A percentile compares a stretch with the other conserved stretches of the same genome.
Conservation (phyloP, 2,888 invertebrate species). For the Taphrorychus bicolor region DNA sequence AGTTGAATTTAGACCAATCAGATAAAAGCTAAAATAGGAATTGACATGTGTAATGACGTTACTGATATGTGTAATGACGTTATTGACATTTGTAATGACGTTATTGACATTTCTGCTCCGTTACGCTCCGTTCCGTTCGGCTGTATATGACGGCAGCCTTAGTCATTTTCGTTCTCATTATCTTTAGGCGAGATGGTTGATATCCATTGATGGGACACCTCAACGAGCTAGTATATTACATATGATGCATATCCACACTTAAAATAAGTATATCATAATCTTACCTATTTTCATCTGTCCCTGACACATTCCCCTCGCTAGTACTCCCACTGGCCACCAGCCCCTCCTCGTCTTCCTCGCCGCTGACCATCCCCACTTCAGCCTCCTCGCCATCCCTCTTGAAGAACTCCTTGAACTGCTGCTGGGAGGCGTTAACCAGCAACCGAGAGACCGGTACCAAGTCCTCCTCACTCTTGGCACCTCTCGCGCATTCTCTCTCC, state of each 20-base stretch:
- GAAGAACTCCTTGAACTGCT: conserved; percentile 72
- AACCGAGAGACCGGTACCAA: conserved; percentile 80
- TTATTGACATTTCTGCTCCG: too few relatives aligned
- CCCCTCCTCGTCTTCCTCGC: conserved; percentile 80
- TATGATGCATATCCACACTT: not conserved
- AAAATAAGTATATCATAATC: not conserved
- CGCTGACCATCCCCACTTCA: conserved; percentile 58
- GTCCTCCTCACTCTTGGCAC: conserved; percentile 64
- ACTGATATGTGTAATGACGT: too few relatives aligned
- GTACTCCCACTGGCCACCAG: conserved; percentile 79
- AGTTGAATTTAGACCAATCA: too few relatives aligned
- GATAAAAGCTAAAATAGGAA: too few relatives aligned
- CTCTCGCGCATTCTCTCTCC: conserved; percentile 7
- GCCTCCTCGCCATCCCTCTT: conserved; percentile 63
- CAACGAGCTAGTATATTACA: too few relatives aligned
- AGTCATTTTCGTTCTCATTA: too few relatives aligned
- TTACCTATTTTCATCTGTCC: conserved; percentile 80
- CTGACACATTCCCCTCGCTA: conserved; percentile 83
- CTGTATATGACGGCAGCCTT: too few relatives aligned
- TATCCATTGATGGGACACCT: too few relatives aligned
- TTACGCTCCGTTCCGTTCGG: too few relatives aligned
- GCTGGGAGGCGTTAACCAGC: conserved; percentile 74
- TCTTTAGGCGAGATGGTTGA: too few relatives aligned
- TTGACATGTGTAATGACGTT: too few relatives aligned
- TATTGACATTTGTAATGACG: too few relatives aligned